Evolutionary conservation across 2,113 vertebrate genomes (phyloP).

Genomic region (Pangasianodon hypophthalmus): DNA sequence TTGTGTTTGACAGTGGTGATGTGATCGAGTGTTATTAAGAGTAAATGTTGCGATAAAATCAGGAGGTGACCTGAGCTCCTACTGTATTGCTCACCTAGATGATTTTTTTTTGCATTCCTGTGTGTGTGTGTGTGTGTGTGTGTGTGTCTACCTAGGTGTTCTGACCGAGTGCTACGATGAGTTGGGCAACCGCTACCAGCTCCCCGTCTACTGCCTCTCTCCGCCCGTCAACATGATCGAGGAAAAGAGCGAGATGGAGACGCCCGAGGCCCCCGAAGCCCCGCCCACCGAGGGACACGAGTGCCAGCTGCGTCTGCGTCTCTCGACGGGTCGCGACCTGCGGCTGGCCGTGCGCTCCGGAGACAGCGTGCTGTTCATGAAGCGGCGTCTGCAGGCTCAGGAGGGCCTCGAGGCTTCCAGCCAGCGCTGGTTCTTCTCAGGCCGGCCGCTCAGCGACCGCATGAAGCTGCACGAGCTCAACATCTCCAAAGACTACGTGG

Average conservation of each 20-base stretch:
- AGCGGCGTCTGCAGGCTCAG: constrained; percentile 84
- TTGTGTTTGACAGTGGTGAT: too few species aligned
- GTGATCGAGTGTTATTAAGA: too few species aligned
- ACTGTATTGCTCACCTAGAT: too few species aligned
- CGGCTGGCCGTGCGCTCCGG: constrained; percentile 86
- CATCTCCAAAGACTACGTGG: constrained; percentile 97
- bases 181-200: constrained; percentile 96
- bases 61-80: too few species aligned
- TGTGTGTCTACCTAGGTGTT: constrained; percentile 75
- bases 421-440: constrained; percentile 98
- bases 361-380: constrained; percentile 95
- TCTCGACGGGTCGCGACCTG: constrained; percentile 94
- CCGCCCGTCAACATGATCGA: constrained; percentile 98
- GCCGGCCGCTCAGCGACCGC: constrained; percentile 92
- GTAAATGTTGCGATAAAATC: too few species aligned
- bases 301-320: constrained; percentile 91
- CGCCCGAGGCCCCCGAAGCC: constrained; percentile 78
- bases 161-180: constrained; percentile 98
- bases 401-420: constrained; percentile 85
- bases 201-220: constrained; percentile 94
- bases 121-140: background rate
- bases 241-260: constrained; percentile 88
- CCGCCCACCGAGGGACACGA: constrained; percentile 85
- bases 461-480: constrained; percentile 96
- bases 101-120: background rate